Evolutionary conservation across 2,888 invertebrate genomes (phyloP), one percentile per base, ranked within the genome.

Genomic region (Acrocera orbiculus): DNA sequence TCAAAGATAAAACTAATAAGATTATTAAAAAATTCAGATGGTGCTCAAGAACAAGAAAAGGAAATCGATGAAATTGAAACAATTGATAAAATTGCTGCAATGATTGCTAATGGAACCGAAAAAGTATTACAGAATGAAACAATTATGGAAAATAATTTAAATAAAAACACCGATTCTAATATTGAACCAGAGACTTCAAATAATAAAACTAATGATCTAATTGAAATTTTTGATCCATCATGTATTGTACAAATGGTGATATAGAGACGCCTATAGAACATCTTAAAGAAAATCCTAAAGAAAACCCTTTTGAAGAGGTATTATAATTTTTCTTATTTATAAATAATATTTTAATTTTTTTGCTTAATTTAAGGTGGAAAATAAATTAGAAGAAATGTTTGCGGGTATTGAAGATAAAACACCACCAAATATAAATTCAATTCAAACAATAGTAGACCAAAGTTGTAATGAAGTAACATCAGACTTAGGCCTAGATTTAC

Each of bases 311-410:
- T 31, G 44, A 44, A 37, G 46, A 46, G 45, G 46, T 46, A 37
- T 22, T 17, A n/a, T 14, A 26, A 20, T 20, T 26, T 9, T 15
- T 27, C 8, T 2, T 19, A 7, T 17, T 28, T 2, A 28, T n/a
- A 16, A 16, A 28, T 10, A 25, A 27, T 10, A 16, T 16, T n/a
- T 27, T 10, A 16, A 33, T 32, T 11, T 16, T 25, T 27, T 19
- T 20, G 27, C 22, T n/a, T 17, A 24, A 24, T 26, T 73, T 9
- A 73, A 82, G 53, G 82, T 85, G 1, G 83, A 85, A 58, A 78
- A 78, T 43, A 80, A 83, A 53, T 56, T 85, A 30, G 81, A 82
- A 50, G 77, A 80, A 54, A 82, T 85, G 81, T 85, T 85, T 57
- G 83, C 82, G 0, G 83, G 82, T 10, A 60, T 60, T 36, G 59